These are phyloP conservation scores for Acromyrmex echinatior DNA, from an alignment of 1,140 invertebrate genomes.

Conservation along the genomic window DNA sequence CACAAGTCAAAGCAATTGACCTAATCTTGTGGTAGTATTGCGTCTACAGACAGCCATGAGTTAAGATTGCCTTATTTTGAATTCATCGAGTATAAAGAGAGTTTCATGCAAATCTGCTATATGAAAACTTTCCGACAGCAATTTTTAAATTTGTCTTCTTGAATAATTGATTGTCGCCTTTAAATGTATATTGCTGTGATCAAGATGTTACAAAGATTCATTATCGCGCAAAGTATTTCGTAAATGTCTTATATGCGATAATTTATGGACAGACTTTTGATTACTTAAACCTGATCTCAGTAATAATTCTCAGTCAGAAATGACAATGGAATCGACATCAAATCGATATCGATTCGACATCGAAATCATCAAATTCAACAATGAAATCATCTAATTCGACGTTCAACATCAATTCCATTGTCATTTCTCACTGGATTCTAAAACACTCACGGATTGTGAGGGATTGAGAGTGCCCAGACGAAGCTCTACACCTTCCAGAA, in stretches of 20 bases:
- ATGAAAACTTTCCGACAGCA: background rate
- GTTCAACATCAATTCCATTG: too few species aligned
- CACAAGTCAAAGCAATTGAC: constrained; percentile 31
- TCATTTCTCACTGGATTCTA: too few species aligned
- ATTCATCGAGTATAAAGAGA: constrained; percentile 12
- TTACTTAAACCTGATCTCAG: background rate
- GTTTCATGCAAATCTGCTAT: background rate
- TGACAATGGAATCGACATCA: too few species aligned
- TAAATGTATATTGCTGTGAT: too few species aligned
- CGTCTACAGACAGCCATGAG: constrained; percentile 16
- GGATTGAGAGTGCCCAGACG: constrained; percentile 91
- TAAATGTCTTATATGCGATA: background rate
- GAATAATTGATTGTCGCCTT: constrained; percentile 1
- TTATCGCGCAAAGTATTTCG: background rate
- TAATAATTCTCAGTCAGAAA: background rate
- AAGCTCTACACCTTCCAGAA: constrained; percentile 92
- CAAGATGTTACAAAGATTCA: background rate
- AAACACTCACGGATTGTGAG: constrained; percentile 84
- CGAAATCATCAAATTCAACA: too few species aligned
- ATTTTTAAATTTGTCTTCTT: constrained; percentile 26
- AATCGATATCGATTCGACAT: too few species aligned
- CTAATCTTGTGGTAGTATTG: constrained; percentile 24
- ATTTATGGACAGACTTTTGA: background rate
- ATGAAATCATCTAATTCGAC: too few species aligned
- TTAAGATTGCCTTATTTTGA: constrained; percentile 29